phyloP scores from a whole-genome alignment of 2,888 invertebrate species.

The Drosophila prostipennis region DNA sequence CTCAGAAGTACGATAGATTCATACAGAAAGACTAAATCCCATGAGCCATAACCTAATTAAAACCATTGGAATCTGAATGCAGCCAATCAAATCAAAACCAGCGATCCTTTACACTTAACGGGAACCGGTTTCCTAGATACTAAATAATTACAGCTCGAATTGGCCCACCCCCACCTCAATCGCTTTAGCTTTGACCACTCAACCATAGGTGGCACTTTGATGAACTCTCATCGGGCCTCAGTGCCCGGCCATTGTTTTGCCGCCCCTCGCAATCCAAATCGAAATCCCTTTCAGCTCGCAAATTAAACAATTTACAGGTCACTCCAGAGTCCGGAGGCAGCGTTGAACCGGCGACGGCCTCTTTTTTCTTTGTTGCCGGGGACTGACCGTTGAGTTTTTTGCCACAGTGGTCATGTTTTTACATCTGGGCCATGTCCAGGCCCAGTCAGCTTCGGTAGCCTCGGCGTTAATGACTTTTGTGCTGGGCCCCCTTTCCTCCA shows the following conservation, averaged over 20 bases:
- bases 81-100: background rate
- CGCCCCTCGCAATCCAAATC: background rate
- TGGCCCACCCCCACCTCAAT: background rate
- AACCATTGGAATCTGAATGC: background rate
- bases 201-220: constrained; percentile 37
- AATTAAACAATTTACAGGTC: constrained; percentile 39
- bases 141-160: constrained; percentile 20
- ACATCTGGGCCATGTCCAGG: constrained; percentile 79
- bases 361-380: constrained; percentile 36
- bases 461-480: constrained; percentile 79
- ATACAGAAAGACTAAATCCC: too few relatives aligned
- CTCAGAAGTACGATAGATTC: too few relatives aligned
- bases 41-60: background rate
- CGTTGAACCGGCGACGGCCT: constrained; percentile 10
- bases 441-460: constrained; percentile 54
- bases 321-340: constrained; percentile 28
- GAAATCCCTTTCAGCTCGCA: constrained; percentile 1
- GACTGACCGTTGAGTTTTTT: constrained; percentile 68
- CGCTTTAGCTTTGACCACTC: constrained; percentile 16
- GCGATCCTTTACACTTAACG: background rate
- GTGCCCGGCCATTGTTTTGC: constrained; percentile 10
- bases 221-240: constrained; percentile 13
- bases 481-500: constrained; percentile 54
- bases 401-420: constrained; percentile 79
- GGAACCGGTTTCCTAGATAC: constrained; percentile 3